Evolutionary conservation across 2,113 vertebrate genomes (phyloP).

Genomic region (Antechinus flavipes): DNA sequence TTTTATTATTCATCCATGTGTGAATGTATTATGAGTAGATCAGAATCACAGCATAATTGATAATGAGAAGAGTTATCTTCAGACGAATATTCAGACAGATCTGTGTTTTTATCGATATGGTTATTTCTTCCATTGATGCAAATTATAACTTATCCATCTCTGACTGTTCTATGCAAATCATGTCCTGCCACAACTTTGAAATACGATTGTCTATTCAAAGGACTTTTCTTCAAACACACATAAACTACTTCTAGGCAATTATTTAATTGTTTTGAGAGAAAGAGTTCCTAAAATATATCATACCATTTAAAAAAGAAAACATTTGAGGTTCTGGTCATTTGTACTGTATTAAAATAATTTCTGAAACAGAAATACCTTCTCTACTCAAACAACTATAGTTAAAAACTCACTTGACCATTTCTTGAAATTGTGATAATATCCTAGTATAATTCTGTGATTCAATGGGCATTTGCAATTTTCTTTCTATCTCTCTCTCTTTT

Average conservation of each 20-base stretch:
- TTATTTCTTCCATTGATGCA: not conserved
- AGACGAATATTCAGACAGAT: not conserved
- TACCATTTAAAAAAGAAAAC: not conserved
- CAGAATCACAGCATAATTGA: constrained; percentile 6
- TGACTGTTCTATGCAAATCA: not conserved
- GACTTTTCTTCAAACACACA: not conserved
- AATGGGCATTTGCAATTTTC: not conserved
- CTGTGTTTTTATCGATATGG: not conserved
- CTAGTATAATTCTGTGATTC: not conserved
- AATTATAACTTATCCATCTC: not conserved
- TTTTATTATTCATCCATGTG: not conserved
- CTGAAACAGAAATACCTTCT: constrained; percentile 52
- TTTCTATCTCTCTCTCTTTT: not conserved
- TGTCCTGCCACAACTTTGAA: not conserved
- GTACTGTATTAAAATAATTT: constrained; percentile 39
- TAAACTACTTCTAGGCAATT: not conserved
- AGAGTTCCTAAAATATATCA: not conserved
- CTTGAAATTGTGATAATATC: not conserved
- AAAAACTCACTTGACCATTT: constrained; percentile 24
- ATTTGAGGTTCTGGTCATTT: constrained; percentile 55
- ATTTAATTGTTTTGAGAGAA: not conserved
- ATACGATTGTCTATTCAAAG: not conserved
- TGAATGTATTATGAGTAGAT: not conserved
- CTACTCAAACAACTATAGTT: constrained; percentile 25
- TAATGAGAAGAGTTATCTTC: not conserved